phyloP scores from a whole-genome alignment of 2,888 invertebrate species.

The Polyploca ridens region DNA sequence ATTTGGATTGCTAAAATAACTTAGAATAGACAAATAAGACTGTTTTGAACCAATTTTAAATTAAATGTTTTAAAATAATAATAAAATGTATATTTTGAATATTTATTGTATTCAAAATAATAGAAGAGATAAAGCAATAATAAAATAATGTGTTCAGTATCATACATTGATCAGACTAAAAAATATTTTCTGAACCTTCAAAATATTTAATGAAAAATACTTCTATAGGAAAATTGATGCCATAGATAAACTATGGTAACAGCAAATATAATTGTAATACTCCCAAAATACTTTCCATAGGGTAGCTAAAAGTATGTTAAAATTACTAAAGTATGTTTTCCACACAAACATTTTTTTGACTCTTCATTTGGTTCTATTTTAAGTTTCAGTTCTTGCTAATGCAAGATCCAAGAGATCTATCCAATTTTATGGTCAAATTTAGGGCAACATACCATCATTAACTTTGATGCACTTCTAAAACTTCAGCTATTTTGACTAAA shows the following conservation, averaged over 20 bases:
- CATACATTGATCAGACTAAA: conserved; percentile 14
- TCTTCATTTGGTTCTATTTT: too few species aligned
- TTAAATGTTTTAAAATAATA: neutral
- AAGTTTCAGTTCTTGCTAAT: too few species aligned
- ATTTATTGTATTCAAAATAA: conserved; percentile 1
- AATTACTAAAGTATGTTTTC: too few species aligned
- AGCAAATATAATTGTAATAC: neutral
- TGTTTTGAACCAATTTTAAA: conserved; percentile 41
- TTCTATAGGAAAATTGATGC: neutral
- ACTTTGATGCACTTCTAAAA: too few species aligned
- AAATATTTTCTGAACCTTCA: conserved; percentile 17
- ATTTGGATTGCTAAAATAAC: conserved; percentile 22
- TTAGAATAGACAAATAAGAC: conserved; percentile 21
- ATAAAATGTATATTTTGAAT: neutral
- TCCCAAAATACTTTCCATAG: too few species aligned
- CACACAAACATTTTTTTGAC: too few species aligned
- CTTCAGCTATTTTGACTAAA: too few species aligned
- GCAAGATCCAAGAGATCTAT: too few species aligned
- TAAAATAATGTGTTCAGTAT: conserved; percentile 6
- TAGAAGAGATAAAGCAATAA: neutral
- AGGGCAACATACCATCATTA: too few species aligned
- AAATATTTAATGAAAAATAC: neutral
- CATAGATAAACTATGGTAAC: conserved; percentile 1
- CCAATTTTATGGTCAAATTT: too few species aligned
- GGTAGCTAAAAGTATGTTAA: too few species aligned